Base-by-base conservation (phyloP, 2,113 vertebrate species). In the Delphinapterus leucas region DNA sequence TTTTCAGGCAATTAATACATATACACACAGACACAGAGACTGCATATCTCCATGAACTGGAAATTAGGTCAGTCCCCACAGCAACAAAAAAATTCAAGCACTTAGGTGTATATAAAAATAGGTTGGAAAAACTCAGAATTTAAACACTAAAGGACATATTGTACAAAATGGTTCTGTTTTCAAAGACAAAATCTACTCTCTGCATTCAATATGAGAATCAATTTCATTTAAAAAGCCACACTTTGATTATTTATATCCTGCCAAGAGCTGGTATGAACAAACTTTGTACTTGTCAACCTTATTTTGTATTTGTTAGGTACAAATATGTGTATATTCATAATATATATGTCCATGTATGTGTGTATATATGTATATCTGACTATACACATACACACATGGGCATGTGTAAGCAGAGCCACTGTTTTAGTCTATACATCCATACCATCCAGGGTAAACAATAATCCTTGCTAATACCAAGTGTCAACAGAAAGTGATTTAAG, bases 141-240 rank as follows among this genome's bases (percentile, higher is more conserved):
- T 82, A 90, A 91, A 76, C 11, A 20, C 14, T 73, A 18, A 26
- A 26, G 31, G 36, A 15, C 1, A 33, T 65, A 70, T 53, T 15
- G 0, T 63, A 80, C 8, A 83, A 55, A 84, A 77, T 74, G 12
- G 1, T 12, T 87, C 10, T 63, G 5, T 80, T 93, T 95, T 95
- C 9, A 80, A 85, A 95, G 60, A 88, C 6, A 91, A 91, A 94
- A 86, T 76, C 38, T 60, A 82, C 25, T 93, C 26, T 81, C 82
- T 92, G 61, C 88, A 49, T 86, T 96, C 18, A 41, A 4, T 28
- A 65, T 82, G 85, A 79, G 55, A 96, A 88, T 6, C 38, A 93
- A 33, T 63, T 95, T 80, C 90, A 88, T 80, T 95, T 92, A 61
- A 81, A 83, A 88, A 97, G 21, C 4, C 36, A 93, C 28, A 58